phyloP scores from a whole-genome alignment of 2,113 vertebrate genomes.

The Carassius carassius region DNA sequence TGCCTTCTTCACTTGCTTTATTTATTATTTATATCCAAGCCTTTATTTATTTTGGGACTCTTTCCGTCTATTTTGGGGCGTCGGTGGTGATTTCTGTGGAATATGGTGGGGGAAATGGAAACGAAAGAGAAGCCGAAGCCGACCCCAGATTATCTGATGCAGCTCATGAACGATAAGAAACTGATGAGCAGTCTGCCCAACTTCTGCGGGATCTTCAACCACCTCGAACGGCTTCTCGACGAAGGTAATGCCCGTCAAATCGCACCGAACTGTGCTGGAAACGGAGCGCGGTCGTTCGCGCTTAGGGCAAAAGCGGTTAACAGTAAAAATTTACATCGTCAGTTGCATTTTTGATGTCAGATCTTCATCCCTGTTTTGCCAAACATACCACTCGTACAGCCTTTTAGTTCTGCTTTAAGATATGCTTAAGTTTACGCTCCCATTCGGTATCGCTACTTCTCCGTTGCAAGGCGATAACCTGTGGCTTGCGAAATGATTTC shows the following conservation, averaged over 20 bases:
- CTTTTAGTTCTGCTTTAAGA: slow-evolving; percentile 1
- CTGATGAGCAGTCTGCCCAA: slow-evolving; percentile 91
- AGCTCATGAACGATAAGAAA: slow-evolving; percentile 93
- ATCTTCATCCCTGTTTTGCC: neutral
- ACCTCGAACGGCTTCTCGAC: slow-evolving; percentile 88
- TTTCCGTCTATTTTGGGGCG: slow-evolving; percentile 47
- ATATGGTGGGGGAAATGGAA: slow-evolving; percentile 93
- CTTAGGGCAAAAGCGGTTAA: neutral
- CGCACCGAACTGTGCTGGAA: neutral
- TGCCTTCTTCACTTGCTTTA: slow-evolving; percentile 49
- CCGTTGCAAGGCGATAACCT: neutral
- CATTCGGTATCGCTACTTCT: neutral
- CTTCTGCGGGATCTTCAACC: slow-evolving; percentile 93
- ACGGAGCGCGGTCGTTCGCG: neutral
- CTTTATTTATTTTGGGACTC: slow-evolving; percentile 51
- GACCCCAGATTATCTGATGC: slow-evolving; percentile 91
- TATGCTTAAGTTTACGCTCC: neutral
- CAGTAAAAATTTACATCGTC: neutral
- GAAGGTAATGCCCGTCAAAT: slow-evolving; percentile 77
- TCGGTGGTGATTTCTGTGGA: slow-evolving; percentile 68
- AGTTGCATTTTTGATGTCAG: neutral
- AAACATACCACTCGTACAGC: neutral
- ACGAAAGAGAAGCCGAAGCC: slow-evolving; percentile 88
- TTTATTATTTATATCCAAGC: slow-evolving; percentile 56
- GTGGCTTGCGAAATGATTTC: slow-evolving; percentile 12